These are phyloP conservation scores for Celastrina argiolus DNA, from an alignment of 2,888 invertebrate genomes.

Conservation along the genomic window DNA sequence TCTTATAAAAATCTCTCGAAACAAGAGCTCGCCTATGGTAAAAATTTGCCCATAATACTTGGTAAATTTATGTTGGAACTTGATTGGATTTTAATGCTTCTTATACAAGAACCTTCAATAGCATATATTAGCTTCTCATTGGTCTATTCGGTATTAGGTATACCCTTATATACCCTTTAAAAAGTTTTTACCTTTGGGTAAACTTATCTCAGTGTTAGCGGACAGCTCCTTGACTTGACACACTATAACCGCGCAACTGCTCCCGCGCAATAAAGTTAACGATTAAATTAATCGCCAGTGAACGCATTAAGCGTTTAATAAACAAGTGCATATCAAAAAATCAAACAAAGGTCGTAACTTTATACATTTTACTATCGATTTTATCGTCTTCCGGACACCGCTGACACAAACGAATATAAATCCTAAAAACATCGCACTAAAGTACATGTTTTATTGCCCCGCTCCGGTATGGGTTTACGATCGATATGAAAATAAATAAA, in stretches of 20 bases:
- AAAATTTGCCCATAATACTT: too few relatives aligned
- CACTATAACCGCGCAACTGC: neutral
- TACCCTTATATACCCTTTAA: too few relatives aligned
- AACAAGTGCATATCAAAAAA: slow-evolving; percentile 15
- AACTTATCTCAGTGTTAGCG: too few relatives aligned
- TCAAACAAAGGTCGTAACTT: slow-evolving; percentile 13
- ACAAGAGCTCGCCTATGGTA: too few relatives aligned
- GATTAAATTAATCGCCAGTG: slow-evolving; percentile 38
- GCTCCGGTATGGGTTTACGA: slow-evolving; percentile 25
- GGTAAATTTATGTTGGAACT: too few relatives aligned
- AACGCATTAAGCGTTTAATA: neutral
- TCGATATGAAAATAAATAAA: slow-evolving; percentile 30
- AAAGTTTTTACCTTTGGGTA: too few relatives aligned
- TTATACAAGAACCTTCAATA: too few relatives aligned
- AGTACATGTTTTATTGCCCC: slow-evolving; percentile 6
- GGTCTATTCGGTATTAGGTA: too few relatives aligned
- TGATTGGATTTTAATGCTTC: too few relatives aligned
- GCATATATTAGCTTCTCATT: too few relatives aligned
- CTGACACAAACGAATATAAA: slow-evolving; percentile 13
- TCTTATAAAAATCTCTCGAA: too few relatives aligned
- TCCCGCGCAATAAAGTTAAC: slow-evolving; percentile 37
- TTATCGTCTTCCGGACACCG: slow-evolving; percentile 20
- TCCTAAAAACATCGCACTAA: slow-evolving; percentile 8
- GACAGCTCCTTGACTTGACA: neutral
- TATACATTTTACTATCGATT: slow-evolving; percentile 18